Evolutionary conservation across 2,797 vertebrate genomes (phyloP).

Genomic region (Poeciliopsis gracilis): DNA sequence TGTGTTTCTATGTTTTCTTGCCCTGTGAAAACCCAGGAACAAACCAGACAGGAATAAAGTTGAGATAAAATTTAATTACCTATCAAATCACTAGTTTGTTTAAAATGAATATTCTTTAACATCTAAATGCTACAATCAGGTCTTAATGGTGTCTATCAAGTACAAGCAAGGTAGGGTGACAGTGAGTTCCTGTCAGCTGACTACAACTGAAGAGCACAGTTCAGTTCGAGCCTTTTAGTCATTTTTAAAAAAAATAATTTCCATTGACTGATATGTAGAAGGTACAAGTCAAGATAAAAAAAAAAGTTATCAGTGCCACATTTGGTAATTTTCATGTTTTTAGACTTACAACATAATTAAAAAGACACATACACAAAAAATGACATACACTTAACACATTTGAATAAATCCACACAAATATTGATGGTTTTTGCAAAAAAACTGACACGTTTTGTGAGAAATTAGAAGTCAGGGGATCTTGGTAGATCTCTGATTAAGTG

Average conservation of each 20-base stretch:
- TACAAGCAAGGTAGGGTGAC: conserved; percentile 30
- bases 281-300: background rate
- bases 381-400: background rate
- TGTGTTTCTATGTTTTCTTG: background rate
- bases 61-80: background rate
- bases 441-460: no score
- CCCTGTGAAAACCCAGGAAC: background rate
- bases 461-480: no score
- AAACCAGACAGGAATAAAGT: background rate
- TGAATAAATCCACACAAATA: background rate
- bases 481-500: no score
- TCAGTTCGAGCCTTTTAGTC: conserved; percentile 45
- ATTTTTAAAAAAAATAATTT: conserved; percentile 14
- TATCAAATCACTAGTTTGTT: background rate
- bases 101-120: background rate
- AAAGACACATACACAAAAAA: background rate
- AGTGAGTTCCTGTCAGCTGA: conserved; percentile 51
- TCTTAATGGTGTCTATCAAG: conserved; percentile 19
- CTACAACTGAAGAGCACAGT: conserved; percentile 63
- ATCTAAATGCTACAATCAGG: background rate
- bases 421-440: background rate
- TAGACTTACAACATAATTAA: background rate
- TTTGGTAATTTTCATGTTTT: background rate
- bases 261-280: conserved; percentile 59
- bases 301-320: background rate